Evolutionary conservation across 2,888 invertebrate species (phyloP).

Genomic region (Bunonema sp.): DNA sequence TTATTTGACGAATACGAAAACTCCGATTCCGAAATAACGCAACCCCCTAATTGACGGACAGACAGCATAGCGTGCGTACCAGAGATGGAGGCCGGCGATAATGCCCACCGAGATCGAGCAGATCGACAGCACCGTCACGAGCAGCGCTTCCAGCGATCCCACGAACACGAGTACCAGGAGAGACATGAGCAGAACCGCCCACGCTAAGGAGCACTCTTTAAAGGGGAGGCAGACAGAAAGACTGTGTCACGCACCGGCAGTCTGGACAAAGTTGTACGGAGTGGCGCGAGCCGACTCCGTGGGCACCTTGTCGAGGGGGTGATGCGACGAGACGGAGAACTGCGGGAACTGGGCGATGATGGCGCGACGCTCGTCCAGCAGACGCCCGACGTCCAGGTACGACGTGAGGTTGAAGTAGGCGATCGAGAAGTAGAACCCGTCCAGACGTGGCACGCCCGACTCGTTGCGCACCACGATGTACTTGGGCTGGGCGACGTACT

Average conservation of each 20-base stretch:
- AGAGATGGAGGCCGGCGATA: conserved; percentile 35
- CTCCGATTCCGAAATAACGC: too few species aligned
- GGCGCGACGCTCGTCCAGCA: conserved; percentile 16
- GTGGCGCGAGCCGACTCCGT: conserved; percentile 37
- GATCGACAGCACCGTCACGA: conserved; percentile 35
- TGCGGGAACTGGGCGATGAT: conserved; percentile 20
- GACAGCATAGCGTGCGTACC: too few species aligned
- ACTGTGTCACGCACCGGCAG: conserved; percentile 14
- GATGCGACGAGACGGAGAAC: conserved; percentile 33
- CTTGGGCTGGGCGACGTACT: conserved; percentile 17
- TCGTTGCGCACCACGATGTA: conserved; percentile 11
- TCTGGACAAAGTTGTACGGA: conserved; percentile 35
- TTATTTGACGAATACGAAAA: too few species aligned
- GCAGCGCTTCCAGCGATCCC: conserved; percentile 32
- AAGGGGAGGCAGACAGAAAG: neutral
- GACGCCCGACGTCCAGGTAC: conserved; percentile 30
- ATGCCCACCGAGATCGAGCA: conserved; percentile 28
- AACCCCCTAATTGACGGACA: too few species aligned
- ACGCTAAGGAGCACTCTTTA: conserved; percentile 10
- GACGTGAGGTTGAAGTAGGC: conserved; percentile 32
- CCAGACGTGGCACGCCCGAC: conserved; percentile 6
- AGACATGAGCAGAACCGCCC: conserved; percentile 35
- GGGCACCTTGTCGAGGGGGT: conserved; percentile 35
- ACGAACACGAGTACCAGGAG: conserved; percentile 35
- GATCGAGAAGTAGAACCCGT: conserved; percentile 33